A percentile compares a stretch with the other conserved stretches of the same genome.
Evolutionary conservation across 1,140 invertebrate species (phyloP).

Genomic region (Ridgeia piscesae): DNA sequence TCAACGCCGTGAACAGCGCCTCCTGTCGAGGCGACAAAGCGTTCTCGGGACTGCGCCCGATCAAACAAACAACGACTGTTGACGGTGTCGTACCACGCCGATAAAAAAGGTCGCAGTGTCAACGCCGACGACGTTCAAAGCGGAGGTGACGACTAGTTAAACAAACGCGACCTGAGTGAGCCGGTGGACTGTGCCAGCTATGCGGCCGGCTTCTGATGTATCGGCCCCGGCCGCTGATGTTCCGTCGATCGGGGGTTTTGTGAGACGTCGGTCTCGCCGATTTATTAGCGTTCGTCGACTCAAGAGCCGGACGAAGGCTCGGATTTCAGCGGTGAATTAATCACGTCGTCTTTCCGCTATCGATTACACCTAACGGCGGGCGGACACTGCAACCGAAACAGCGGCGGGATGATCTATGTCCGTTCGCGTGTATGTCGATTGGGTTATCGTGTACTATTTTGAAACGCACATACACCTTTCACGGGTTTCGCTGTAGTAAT

Average conservation of each 20-base stretch:
- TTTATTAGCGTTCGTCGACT: neutral
- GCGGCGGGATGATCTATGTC: neutral
- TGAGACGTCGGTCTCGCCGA: neutral
- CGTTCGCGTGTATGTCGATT: neutral
- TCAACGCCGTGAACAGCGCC: neutral
- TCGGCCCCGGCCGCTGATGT: neutral
- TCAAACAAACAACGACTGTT: neutral
- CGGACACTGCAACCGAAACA: neutral
- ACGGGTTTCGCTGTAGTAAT: neutral
- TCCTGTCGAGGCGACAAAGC: neutral
- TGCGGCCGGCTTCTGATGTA: neutral
- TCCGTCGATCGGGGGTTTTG: neutral
- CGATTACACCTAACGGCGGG: neutral
- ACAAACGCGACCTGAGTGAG: neutral
- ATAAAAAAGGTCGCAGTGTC: neutral
- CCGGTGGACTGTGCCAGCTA: neutral
- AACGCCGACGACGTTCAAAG: neutral
- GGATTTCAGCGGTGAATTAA: neutral
- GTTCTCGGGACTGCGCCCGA: neutral
- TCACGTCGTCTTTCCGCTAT: neutral
- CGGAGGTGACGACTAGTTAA: neutral
- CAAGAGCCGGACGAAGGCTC: neutral
- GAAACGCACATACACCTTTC: neutral
- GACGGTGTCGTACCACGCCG: neutral
- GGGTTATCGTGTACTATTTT: neutral